Evolutionary conservation across 2,888 invertebrate species (phyloP), one percentile per base, ranked within the genome.

Genomic region (Monopis laevigella): DNA sequence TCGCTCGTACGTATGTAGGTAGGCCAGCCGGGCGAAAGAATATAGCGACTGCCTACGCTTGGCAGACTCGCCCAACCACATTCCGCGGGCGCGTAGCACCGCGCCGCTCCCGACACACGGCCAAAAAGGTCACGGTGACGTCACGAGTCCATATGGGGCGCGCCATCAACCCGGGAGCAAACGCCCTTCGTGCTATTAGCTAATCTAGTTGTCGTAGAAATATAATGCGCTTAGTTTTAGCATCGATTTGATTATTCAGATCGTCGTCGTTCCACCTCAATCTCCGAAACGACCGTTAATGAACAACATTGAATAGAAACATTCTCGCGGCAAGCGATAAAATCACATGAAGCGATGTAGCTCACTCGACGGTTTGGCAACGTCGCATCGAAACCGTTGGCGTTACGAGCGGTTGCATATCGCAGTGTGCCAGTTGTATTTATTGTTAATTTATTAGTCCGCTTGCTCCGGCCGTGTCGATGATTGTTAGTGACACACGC

Each of bases 21-120:
- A 70, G 69, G 70, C 65, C 65, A 65, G 6, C 52, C 65, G 58
- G 62, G 69, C 71, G 71, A 77, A 77, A 75, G 75, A 77, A 74
- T 73, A 74, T 65, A 72, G 63, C 66, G 69, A 67, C 73, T 67
- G 70, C 73, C 78, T 72, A 73, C 74, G 78, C 74, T 75, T 71
- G 28, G 28, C 28, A 28, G 32, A 75, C 72, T 67, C 54, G 73
- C 60, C 61, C 69, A 67, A 75, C 77, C 70, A 75, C 78, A 78
- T 78, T 78, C 78, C 78, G 71, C 52, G 68, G 70, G 72, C 70
- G 71, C 69, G 67, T 21, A 21, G 24, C 8, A 8, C n/a, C 59
- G 59, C 56, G 51, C 54, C 53, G 64, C 59, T 55, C 59, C 58
- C 56, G 59, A 60, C 63, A 59, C 62, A n/a, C 60, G 65, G 32